Evolutionary conservation across 2,113 vertebrate species (phyloP).

Genomic region (Chionis minor): DNA sequence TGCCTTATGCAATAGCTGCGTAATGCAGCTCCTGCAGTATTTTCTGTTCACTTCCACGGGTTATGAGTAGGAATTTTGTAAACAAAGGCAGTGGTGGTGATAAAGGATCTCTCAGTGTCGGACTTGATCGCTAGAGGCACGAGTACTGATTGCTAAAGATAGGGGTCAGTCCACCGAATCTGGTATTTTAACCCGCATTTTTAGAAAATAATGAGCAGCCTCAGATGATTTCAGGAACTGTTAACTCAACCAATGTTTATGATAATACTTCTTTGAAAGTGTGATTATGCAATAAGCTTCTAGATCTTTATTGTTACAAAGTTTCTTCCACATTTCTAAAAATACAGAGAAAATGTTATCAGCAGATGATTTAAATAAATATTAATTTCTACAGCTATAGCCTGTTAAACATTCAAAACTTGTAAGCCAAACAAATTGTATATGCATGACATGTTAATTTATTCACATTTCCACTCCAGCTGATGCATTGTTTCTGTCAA

Average conservation of each 20-base stretch:
- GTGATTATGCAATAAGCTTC: not conserved
- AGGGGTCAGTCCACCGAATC: not conserved
- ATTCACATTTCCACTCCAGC: conserved; percentile 9
- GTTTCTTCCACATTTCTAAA: conserved; percentile 28
- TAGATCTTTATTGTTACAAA: conserved; percentile 19
- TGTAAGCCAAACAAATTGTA: not conserved
- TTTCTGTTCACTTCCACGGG: not conserved
- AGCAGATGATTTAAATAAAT: conserved; percentile 65
- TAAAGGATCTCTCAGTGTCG: not conserved
- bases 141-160: not conserved
- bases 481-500: conserved; percentile 43
- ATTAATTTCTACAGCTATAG: conserved; percentile 47
- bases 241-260: not conserved
- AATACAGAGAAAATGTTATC: conserved; percentile 16
- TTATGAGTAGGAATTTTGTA: not conserved
- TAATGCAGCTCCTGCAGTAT: not conserved
- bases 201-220: not conserved
- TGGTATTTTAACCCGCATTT: not conserved
- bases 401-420: conserved; percentile 14
- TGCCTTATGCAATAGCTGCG: not conserved
- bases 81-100: not conserved
- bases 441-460: conserved; percentile 26
- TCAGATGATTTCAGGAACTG: not conserved
- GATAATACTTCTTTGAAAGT: not conserved
- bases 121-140: not conserved